These are phyloP conservation scores for Cryptomyrus ogoouensis DNA, from an alignment of 2,113 vertebrate genomes.

Conservation along the genomic window DNA sequence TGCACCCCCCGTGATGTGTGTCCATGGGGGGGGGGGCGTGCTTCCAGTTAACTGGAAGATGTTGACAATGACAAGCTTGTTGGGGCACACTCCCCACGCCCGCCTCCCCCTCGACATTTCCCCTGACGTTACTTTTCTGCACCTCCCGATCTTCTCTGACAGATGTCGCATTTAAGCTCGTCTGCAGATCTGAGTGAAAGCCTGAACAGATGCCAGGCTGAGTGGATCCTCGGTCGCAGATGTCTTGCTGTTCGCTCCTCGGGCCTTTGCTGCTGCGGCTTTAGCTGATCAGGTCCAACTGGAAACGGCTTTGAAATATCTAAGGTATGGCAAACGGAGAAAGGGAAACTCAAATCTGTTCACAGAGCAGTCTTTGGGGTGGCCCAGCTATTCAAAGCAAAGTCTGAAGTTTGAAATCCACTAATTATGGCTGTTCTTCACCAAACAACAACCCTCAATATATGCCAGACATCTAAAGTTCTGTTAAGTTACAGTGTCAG, in stretches of 20 bases:
- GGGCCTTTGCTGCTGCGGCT: neutral
- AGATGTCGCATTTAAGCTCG: neutral
- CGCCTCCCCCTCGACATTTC: constrained; percentile 13
- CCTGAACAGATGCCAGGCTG: neutral
- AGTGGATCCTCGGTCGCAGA: neutral
- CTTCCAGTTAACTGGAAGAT: constrained; percentile 28
- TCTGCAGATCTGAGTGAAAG: neutral
- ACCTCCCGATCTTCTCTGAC: constrained; percentile 16
- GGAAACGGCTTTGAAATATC: neutral
- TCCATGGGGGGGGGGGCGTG: neutral
- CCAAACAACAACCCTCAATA: neutral
- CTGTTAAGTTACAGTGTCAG: neutral
- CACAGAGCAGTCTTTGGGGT: neutral
- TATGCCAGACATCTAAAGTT: neutral
- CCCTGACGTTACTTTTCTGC: constrained; percentile 27
- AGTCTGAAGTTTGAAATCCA: neutral
- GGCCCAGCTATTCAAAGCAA: neutral
- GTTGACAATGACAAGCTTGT: constrained; percentile 24
- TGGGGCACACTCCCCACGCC: constrained; percentile 11
- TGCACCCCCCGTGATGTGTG: neutral
- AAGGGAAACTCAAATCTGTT: neutral
- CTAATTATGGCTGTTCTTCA: neutral
- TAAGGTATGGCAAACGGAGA: neutral
- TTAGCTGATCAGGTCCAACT: neutral
- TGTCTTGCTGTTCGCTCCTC: neutral